A percentile compares a stretch with the other conserved stretches of the same genome.
These are phyloP conservation scores for Nyctibius bracteatus DNA, from an alignment of 2,113 vertebrate genomes.

Conservation along the genomic window DNA sequence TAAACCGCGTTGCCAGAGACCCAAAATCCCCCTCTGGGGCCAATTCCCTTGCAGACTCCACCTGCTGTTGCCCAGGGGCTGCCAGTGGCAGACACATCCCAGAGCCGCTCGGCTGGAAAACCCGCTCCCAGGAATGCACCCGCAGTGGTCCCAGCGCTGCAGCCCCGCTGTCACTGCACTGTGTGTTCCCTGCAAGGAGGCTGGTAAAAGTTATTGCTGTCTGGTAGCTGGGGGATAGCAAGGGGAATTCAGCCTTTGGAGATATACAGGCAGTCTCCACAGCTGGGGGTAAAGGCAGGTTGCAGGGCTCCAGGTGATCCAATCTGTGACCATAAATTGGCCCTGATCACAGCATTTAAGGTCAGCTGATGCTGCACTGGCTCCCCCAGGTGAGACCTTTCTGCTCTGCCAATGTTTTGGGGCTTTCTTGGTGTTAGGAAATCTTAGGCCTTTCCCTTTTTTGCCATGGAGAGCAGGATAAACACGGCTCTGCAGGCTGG, in stretches of 20 bases:
- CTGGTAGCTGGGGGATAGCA: neutral
- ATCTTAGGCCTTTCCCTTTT: neutral
- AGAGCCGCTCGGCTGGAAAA: fast-evolving
- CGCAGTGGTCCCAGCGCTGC: fast-evolving
- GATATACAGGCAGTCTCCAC: no score
- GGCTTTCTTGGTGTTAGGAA: neutral
- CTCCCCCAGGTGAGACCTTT: neutral
- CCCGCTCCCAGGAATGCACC: neutral
- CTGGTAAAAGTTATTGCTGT: neutral
- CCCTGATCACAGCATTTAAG: neutral
- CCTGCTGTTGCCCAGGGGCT: neutral
- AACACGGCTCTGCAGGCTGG: fast-evolving
- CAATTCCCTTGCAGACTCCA: neutral
- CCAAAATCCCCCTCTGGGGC: neutral
- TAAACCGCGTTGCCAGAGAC: neutral
- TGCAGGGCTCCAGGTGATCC: neutral
- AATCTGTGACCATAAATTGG: neutral
- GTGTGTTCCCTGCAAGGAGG: fast-evolving
- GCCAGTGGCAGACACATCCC: neutral
- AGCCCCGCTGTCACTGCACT: fast-evolving
- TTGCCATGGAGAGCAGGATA: fast-evolving
- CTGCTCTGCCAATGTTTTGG: neutral
- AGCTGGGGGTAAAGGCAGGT: neutral
- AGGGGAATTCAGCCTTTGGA: neutral
- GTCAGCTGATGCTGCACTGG: neutral